Base-by-base conservation (phyloP, 2,113 vertebrate species). In the Colossoma macropomum region DNA sequence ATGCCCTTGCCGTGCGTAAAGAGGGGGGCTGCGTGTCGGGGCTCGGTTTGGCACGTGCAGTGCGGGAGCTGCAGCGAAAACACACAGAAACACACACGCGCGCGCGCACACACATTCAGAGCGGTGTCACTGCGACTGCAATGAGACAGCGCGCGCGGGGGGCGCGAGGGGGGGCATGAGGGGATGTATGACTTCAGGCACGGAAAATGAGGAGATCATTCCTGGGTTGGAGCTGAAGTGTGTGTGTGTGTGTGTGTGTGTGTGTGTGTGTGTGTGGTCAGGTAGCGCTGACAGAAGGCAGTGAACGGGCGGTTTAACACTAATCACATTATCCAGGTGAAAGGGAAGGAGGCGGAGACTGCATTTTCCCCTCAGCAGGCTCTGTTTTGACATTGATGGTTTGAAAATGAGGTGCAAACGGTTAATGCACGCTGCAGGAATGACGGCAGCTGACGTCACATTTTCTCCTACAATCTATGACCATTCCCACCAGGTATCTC, bases 1-100 rank as follows among this genome's bases (percentile, higher is more conserved):
- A 81, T 85, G 87, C 75, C 87, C 87, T 88, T 88, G 87, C 59
- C 9, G 54, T n/a, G 74, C 27, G 54, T 50, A 11, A 45, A 45
- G 74, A 25, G 78, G 60, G 72, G 70, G 78, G 87, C 83, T 86
- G 87, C 83, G 86, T 87, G 85, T 88, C 87, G 83, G 62, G 59
- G 25, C 41, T 73, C 72, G 74, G 60, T 81, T 62, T n/a, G 25
- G 38, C 75, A 77, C 75, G 60, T 32, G 38, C 73, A 21, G 73
- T 59, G 75, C n/a, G 19, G 38, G 60, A 77, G 54, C 54, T 41
- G 27, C 28, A 77, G 54, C 54, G 41, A 34, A 77, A 34, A 60
- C 59, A 62, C 59, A 27, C 59, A 2, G 7, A 11, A n/a, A 12
- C 59, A 27, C 59, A 62, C 25, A 13, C 59, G 12, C 59, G 23